Base-by-base conservation (phyloP, 2,797 vertebrate genomes). In the Pipistrellus kuhlii region DNA sequence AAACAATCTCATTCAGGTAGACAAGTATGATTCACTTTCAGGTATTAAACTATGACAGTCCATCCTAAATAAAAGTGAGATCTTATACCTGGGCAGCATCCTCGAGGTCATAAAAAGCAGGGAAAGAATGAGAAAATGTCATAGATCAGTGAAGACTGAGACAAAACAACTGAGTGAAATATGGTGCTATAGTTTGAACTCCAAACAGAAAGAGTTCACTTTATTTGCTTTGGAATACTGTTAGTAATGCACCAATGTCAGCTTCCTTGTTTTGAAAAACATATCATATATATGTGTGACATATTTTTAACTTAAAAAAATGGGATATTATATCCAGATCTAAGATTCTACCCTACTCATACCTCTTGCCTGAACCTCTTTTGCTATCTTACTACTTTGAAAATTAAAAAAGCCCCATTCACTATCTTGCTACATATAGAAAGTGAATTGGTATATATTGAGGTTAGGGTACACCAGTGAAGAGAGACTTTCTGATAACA, bases 1-100 rank as follows among this genome's bases (percentile, higher is more conserved):
- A 53, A 91, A 72, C 18, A 68, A 68, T 30, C n/a, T 94, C 51
- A 77, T 77, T 91, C 71, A 91, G 8, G 48, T 55, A 81, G 83
- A n/a, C 25, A 91, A 77, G 44, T 73, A 41, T 23, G 8, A 78
- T 71, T 88, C 21, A 71, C 20, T 93, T 78, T 78, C 30, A 62
- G 15, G 5, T 38, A 88, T 59, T 92, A 59, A 85, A 59, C 46
- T 46, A 46, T 6, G 41, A 62, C 17, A 83, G 66, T 38, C 30
- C 21, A 51, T 14, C 76, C 27, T 87, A 92, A 77, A 86, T 9
- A 64, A 92, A 88, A 91, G 30, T 21, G 69, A 85, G 77, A 57
- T 30, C 35, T 86, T 68, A 53, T 14, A 66, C 41, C 12, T 77
- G 10, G 41, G 6, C 27, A 62, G 48, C 8, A 66, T 7, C 11